Percentiles rank a stretch among this genome's conserved stretches.
Conservation (phyloP, 2,113 vertebrate species). For the Himantopus leucocephalus region DNA sequence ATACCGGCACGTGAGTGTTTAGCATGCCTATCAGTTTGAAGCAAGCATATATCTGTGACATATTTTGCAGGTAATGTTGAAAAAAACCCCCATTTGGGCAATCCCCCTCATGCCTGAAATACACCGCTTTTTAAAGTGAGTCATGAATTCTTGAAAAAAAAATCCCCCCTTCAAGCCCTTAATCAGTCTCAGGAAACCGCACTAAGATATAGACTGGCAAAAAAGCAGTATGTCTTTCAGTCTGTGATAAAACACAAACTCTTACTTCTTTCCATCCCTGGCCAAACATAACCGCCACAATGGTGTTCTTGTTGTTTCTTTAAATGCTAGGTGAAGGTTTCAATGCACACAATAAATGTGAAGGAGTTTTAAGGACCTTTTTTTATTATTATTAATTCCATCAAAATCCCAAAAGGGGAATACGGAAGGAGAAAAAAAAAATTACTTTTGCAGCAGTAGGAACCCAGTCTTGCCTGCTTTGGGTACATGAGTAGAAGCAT, state of each 20-base stretch:
- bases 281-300: slow-evolving; percentile 3
- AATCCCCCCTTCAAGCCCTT: slow-evolving; percentile 19
- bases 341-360: background rate
- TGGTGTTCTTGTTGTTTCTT: background rate
- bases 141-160: slow-evolving; percentile 15
- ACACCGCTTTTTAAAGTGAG: background rate
- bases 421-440: background rate
- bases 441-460: slow-evolving; percentile 8
- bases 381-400: background rate
- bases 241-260: slow-evolving; percentile 19
- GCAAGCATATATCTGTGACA: background rate
- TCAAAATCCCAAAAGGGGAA: background rate
- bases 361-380: background rate
- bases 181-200: slow-evolving; percentile 59
- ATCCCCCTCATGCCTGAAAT: background rate
- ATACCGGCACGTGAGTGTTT: background rate
- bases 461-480: background rate
- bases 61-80: background rate
- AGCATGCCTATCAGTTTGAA: background rate
- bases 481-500: slow-evolving; percentile 9
- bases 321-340: slow-evolving; percentile 1
- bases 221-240: slow-evolving; percentile 3
- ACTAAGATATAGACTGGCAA: slow-evolving; percentile 17
- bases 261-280: slow-evolving; percentile 11
- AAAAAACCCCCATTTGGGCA: background rate